These are phyloP conservation scores for Drosophila kanapiae DNA, from an alignment of 1,140 invertebrate genomes.

Conservation along the genomic window DNA sequence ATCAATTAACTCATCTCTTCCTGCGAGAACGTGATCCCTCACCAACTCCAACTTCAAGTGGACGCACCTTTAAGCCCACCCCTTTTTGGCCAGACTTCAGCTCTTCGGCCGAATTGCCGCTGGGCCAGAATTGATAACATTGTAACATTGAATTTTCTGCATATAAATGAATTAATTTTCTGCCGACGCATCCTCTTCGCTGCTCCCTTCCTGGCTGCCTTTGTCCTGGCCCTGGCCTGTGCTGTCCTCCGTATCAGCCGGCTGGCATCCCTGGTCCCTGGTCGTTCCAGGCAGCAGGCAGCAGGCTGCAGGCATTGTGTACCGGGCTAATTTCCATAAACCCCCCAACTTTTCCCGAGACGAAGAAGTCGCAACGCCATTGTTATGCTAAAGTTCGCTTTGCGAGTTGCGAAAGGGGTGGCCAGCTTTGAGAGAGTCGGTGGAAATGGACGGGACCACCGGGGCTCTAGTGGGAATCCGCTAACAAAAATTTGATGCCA, in stretches of 20 bases:
- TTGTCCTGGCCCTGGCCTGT: constrained; percentile 10
- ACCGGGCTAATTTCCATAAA: constrained; percentile 80
- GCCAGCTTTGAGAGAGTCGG: constrained; percentile 18
- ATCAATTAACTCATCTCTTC: constrained; percentile 51
- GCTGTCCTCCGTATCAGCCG: constrained; percentile 36
- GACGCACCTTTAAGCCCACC: constrained; percentile 44
- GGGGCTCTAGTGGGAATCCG: constrained; percentile 56
- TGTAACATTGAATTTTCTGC: constrained; percentile 83
- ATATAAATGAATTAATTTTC: constrained; percentile 85
- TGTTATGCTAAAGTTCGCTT: constrained; percentile 74
- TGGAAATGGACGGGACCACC: constrained; percentile 34
- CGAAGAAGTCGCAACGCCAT: constrained; percentile 74
- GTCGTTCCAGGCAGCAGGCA: constrained; percentile 50
- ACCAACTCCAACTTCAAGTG: not conserved
- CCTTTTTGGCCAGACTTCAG: constrained; percentile 7
- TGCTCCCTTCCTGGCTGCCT: constrained; percentile 11
- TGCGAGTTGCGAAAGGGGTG: constrained; percentile 60
- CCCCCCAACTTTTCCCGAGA: constrained; percentile 40
- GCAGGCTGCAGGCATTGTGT: constrained; percentile 68
- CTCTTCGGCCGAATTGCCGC: constrained; percentile 44
- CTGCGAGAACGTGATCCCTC: constrained; percentile 7
- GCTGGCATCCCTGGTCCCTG: constrained; percentile 16
- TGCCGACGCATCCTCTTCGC: constrained; percentile 44
- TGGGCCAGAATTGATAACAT: constrained; percentile 82
- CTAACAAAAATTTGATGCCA: constrained; percentile 49